Evolutionary conservation across 2,888 invertebrate genomes (phyloP).

Genomic region (Eulithis testata): DNA sequence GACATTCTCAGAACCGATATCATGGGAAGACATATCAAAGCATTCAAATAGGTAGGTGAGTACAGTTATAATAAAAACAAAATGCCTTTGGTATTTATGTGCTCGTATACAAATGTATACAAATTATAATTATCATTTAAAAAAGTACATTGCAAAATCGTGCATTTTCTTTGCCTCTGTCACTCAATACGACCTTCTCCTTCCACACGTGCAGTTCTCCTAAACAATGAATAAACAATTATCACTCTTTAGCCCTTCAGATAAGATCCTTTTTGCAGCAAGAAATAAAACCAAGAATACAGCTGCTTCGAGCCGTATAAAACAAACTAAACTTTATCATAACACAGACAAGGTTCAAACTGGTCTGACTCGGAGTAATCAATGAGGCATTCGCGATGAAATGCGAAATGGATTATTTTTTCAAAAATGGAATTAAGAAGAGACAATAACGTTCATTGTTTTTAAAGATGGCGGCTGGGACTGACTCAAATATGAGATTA

Average conservation of each 20-base stretch:
- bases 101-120: constrained; percentile 41
- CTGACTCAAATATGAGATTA: constrained; percentile 76
- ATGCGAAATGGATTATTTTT: constrained; percentile 84
- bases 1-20: too few species aligned
- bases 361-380: constrained; percentile 54
- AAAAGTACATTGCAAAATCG: constrained; percentile 70
- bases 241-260: constrained; percentile 54
- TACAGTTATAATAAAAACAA: constrained; percentile 1
- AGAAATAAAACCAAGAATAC: constrained; percentile 60
- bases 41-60: too few species aligned
- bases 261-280: constrained; percentile 67
- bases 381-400: constrained; percentile 78
- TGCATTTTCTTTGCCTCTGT: constrained; percentile 63
- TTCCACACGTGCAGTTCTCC: constrained; percentile 69
- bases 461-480: constrained; percentile 80
- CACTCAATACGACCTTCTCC: constrained; percentile 57
- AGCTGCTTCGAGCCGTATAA: constrained; percentile 59
- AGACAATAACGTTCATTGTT: constrained; percentile 84
- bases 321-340: constrained; percentile 52
- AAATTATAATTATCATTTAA: constrained; percentile 75
- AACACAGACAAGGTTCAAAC: constrained; percentile 48
- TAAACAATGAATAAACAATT: constrained; percentile 72
- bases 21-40: too few species aligned
- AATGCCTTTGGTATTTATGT: background rate
- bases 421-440: constrained; percentile 84